Conservation (phyloP, 2,113 vertebrate genomes). For the Gobius niger region DNA sequence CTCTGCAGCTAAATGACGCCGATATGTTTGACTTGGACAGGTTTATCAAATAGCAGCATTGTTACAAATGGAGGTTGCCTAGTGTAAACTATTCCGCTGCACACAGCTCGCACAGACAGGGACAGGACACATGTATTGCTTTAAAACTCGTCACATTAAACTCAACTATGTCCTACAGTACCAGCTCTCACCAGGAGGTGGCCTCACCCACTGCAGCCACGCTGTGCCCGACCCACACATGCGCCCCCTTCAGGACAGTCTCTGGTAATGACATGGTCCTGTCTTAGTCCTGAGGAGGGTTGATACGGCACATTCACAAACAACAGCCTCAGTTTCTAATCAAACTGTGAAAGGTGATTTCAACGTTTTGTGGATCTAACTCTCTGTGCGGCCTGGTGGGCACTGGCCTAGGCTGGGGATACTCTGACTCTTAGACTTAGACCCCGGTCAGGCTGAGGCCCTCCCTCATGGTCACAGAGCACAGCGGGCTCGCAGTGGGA, state of each 20-base stretch:
- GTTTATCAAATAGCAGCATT: slow-evolving; percentile 83
- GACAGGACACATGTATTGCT: slow-evolving; percentile 81
- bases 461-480: background rate
- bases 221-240: slow-evolving; percentile 19
- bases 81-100: slow-evolving; percentile 73
- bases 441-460: too few species aligned
- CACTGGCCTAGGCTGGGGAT: too few species aligned
- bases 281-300: too few species aligned
- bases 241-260: background rate
- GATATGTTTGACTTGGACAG: slow-evolving; percentile 80
- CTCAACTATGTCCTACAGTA: slow-evolving; percentile 42
- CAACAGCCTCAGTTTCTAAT: too few species aligned
- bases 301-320: too few species aligned
- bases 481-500: background rate
- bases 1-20: slow-evolving; percentile 74
- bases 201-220: slow-evolving; percentile 30
- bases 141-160: slow-evolving; percentile 81
- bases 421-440: too few species aligned
- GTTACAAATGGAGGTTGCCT: slow-evolving; percentile 73
- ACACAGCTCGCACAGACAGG: slow-evolving; percentile 70
- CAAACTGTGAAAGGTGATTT: too few species aligned
- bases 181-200: background rate
- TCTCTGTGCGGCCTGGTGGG: too few species aligned
- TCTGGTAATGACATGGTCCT: too few species aligned
- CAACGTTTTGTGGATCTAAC: too few species aligned